These are phyloP conservation scores for Karalla daura DNA, from an alignment of 2,797 vertebrate species.

Conservation along the genomic window DNA sequence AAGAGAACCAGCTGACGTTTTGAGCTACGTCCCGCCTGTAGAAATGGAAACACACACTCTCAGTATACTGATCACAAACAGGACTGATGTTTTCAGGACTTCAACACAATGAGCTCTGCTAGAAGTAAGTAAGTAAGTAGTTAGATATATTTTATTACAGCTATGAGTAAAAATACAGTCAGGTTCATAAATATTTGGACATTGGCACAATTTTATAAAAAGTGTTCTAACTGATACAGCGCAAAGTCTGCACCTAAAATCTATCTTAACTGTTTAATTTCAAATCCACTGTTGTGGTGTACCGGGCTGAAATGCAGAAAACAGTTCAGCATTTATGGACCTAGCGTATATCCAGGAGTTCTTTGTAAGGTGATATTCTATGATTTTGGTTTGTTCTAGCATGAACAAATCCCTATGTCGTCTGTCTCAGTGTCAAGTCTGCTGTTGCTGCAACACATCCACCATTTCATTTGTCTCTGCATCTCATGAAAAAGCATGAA, in stretches of 20 bases:
- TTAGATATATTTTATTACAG: not conserved
- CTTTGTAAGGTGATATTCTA: not conserved
- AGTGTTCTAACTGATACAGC: too few species aligned
- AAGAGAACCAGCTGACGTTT: conserved; percentile 96
- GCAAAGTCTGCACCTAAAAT: too few species aligned
- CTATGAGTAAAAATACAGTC: not conserved
- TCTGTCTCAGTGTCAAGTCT: not conserved
- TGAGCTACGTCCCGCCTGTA: conserved; percentile 93
- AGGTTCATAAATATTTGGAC: not conserved
- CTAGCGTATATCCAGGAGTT: too few species aligned
- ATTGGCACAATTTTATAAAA: too few species aligned
- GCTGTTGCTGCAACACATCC: not conserved
- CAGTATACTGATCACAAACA: not conserved
- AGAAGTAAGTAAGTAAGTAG: not conserved
- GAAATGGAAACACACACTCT: conserved; percentile 28
- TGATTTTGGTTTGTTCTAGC: too few species aligned
- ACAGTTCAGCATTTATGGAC: not conserved
- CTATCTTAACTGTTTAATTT: too few species aligned
- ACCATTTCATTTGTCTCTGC: not conserved
- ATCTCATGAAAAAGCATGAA: too few species aligned
- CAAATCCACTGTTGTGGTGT: not conserved
- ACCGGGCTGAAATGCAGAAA: not conserved
- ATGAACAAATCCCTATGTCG: not conserved
- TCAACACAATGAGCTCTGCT: not conserved
- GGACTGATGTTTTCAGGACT: not conserved